Conservation (phyloP, 2,113 vertebrate genomes). For the Phainopepla nitens region DNA sequence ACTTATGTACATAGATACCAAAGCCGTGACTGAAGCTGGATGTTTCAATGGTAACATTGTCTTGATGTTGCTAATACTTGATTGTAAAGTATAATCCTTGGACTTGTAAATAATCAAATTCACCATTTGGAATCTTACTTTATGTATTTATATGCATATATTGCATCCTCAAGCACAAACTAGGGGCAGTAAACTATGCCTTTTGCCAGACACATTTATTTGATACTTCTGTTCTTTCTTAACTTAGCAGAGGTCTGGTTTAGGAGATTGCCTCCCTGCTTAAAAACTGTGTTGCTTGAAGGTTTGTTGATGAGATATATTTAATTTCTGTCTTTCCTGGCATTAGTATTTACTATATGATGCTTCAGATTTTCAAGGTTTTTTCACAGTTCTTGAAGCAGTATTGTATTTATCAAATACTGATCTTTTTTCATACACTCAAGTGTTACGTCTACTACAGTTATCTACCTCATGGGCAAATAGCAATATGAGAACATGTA, state of each 20-base stretch:
- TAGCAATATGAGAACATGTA: neutral
- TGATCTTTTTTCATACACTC: neutral
- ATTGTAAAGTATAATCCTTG: neutral
- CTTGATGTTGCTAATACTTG: neutral
- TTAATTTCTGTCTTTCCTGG: neutral
- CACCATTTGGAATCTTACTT: neutral
- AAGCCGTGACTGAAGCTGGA: neutral
- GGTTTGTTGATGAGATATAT: neutral
- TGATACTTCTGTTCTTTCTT: neutral
- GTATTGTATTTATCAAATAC: neutral
- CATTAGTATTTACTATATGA: neutral
- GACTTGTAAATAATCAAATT: neutral
- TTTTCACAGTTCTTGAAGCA: neutral
- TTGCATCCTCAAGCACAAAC: neutral
- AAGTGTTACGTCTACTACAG: neutral
- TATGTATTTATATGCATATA: neutral
- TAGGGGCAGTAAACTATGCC: neutral
- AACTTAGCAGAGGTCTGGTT: neutral
- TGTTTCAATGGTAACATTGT: neutral
- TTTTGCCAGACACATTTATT: neutral
- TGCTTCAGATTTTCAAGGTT: neutral
- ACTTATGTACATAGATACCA: neutral
- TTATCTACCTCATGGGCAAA: neutral
- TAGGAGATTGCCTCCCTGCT: neutral
- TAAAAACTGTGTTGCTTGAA: neutral